Evolutionary conservation across 2,888 invertebrate genomes (phyloP).

Genomic region (Coenonympha arcania): DNA sequence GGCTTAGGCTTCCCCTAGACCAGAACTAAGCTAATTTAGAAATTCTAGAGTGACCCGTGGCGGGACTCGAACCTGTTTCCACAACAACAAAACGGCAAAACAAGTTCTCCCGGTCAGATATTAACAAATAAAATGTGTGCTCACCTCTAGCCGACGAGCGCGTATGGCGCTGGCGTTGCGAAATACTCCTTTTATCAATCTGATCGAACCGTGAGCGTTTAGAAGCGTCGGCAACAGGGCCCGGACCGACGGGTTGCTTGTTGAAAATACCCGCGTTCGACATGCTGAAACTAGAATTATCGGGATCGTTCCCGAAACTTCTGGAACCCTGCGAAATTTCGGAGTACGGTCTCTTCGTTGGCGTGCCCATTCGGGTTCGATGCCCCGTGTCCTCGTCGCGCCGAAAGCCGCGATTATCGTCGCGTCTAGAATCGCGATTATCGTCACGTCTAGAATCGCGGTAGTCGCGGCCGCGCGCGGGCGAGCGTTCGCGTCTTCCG

Average conservation of each 20-base stretch:
- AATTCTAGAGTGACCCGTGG: too few relatives aligned
- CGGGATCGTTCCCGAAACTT: slow-evolving; percentile 13
- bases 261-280: slow-evolving; percentile 7
- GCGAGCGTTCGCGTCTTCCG: neutral
- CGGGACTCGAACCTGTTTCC: too few relatives aligned
- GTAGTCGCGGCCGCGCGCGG: neutral
- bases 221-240: neutral
- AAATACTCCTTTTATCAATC: too few relatives aligned
- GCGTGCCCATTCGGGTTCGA: too few relatives aligned
- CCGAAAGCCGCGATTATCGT: neutral
- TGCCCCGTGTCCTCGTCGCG: neutral
- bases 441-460: neutral
- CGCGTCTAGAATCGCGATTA: too few relatives aligned
- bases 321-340: neutral
- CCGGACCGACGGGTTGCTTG: neutral
- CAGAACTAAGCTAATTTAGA: too few relatives aligned
- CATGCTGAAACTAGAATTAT: slow-evolving; percentile 13
- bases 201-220: neutral
- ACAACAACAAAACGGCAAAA: too few relatives aligned
- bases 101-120: too few relatives aligned
- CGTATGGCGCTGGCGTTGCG: too few relatives aligned
- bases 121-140: too few relatives aligned
- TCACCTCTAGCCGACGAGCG: too few relatives aligned
- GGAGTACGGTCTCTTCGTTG: neutral
- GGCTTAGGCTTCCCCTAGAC: too few relatives aligned